Base-by-base conservation (phyloP, 2,888 invertebrate species). In the Metacarcinus magister region DNA sequence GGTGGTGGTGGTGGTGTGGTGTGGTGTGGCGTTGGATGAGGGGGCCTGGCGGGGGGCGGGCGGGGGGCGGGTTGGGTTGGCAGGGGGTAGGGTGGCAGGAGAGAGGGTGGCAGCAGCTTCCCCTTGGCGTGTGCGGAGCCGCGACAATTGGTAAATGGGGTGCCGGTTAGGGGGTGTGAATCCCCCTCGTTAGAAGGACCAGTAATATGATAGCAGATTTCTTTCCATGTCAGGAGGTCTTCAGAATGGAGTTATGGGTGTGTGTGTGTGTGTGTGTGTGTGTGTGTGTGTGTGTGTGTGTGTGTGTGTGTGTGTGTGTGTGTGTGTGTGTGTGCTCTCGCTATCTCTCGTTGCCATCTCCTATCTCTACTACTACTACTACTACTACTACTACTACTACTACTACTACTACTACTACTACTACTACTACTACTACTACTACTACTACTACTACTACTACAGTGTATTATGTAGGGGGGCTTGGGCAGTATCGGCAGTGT, bases 131-230 rank as follows among this genome's bases (percentile, higher is more conserved):
- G 82, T 82, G 23, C 28, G 5, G 92, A 48, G 48, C 28, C 28
- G 44, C 89, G 95, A 95, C 93, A 95, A 95, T 93, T 95, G 95
- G 95, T 95, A 95, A 95, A 95, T 95, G 95, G 95, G 95, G 90
- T 90, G 75, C 90, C 95, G 89, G 93, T 89, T 93, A 93, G 87
- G 92, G 82, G 95, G 93, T 93, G 60, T 93, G 90, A 94, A 89
- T 90, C 93, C 95, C 93, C 93, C 93, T 89, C 90, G 93, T 93
- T 93, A 95, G 95, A 95, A 95, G 95, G 93, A 93, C 82, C 95
- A 90, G 95, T 93, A 93, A 95, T 95, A 95, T 87, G 95, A 95
- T 95, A 95, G 95, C 95, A 94, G 95, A 95, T 95, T 95, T 93
- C 93, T 95, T 95, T 95, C 95, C 95, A 44, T 67, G 32, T 94